Conservation (phyloP, 1,140 invertebrate genomes). For the Chymomyza costata region DNA sequence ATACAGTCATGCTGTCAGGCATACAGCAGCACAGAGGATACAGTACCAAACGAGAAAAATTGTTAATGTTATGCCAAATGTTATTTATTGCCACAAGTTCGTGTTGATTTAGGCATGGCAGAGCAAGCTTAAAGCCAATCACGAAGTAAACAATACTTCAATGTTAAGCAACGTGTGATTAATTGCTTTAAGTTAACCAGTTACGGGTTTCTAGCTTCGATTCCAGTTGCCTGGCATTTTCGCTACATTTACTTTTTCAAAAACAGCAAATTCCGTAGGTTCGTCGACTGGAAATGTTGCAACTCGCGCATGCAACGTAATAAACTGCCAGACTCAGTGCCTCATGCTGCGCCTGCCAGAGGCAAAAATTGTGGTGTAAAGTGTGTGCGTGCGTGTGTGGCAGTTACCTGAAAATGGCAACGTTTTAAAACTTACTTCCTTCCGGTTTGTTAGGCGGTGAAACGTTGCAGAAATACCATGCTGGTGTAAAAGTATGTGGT, state of each 20-base stretch:
- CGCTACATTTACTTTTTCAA: conserved; percentile 26
- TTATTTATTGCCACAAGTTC: conserved; percentile 31
- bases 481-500: not conserved
- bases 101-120: too few species aligned
- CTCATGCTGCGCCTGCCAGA: too few species aligned
- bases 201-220: conserved; percentile 5
- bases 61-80: conserved; percentile 40
- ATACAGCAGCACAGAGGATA: too few species aligned
- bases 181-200: not conserved
- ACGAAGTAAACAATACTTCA: too few species aligned
- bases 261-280: conserved; percentile 33
- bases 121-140: too few species aligned
- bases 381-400: not conserved
- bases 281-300: conserved; percentile 56
- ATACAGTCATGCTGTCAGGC: too few species aligned
- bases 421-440: conserved; percentile 70
- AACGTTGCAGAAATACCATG: conserved; percentile 41
- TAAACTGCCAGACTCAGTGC: conserved; percentile 34
- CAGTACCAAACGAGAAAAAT: too few species aligned
- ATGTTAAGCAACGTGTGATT: too few species aligned
- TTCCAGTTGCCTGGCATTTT: conserved; percentile 34
- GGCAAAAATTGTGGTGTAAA: too few species aligned
- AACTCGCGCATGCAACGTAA: conserved; percentile 63
- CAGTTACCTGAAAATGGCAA: conserved; percentile 26
- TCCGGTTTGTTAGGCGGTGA: conserved; percentile 65